These are phyloP conservation scores for Harlomillsia oculata DNA, from an alignment of 1,140 invertebrate genomes.

Conservation along the genomic window DNA sequence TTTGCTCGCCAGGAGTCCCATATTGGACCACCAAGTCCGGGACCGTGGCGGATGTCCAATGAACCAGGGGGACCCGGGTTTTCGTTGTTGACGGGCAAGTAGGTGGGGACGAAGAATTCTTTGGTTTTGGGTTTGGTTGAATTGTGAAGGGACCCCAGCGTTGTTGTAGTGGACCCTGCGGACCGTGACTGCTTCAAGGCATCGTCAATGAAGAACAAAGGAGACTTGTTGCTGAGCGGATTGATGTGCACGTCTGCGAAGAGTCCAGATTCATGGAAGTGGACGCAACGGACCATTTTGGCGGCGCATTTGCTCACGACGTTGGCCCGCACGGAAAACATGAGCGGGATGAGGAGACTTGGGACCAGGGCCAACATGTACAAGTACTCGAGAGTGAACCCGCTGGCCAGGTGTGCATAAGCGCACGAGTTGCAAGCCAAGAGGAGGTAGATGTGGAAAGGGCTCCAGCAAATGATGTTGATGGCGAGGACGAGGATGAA, in stretches of 20 bases:
- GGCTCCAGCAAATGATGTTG: conserved; percentile 29
- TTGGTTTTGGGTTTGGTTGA: background rate
- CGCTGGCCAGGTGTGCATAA: conserved; percentile 15
- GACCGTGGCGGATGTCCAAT: too few relatives aligned
- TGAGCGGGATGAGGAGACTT: conserved; percentile 27
- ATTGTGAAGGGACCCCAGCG: too few relatives aligned
- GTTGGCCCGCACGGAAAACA: conserved; percentile 30
- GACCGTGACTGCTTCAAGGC: background rate
- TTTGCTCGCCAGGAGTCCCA: too few relatives aligned
- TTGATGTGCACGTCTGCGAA: conserved; percentile 7
- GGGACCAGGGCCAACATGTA: conserved; percentile 32
- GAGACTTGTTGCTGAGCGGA: conserved; percentile 10
- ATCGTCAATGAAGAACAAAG: conserved; percentile 30
- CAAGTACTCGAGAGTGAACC: conserved; percentile 30
- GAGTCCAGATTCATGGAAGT: conserved; percentile 7
- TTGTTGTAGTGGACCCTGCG: background rate
- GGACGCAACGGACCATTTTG: conserved; percentile 25
- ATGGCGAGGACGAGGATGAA: conserved; percentile 24
- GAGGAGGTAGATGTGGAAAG: conserved; percentile 29
- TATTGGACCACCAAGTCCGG: too few relatives aligned
- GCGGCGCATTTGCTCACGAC: conserved; percentile 25
- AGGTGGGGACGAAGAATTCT: conserved; percentile 25
- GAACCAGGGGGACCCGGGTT: too few relatives aligned
- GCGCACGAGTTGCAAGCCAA: conserved; percentile 25
- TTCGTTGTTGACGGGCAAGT: conserved; percentile 20